These are phyloP conservation scores for Hirundichthys speculiger DNA, from an alignment of 2,113 vertebrate genomes.

Conservation along the genomic window DNA sequence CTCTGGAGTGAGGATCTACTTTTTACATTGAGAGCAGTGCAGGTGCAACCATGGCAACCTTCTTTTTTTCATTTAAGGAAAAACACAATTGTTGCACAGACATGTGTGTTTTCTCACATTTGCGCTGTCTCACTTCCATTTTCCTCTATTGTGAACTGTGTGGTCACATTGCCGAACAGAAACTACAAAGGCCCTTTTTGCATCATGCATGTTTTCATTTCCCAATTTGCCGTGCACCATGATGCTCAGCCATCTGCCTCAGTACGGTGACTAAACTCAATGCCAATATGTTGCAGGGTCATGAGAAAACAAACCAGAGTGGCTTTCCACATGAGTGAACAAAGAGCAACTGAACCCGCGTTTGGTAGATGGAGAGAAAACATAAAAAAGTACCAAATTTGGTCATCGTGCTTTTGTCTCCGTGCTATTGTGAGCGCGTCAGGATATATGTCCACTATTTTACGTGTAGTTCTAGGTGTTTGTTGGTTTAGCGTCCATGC, in stretches of 20 bases:
- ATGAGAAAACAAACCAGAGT: constrained; percentile 76
- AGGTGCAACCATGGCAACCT: constrained; percentile 47
- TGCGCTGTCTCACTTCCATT: not conserved
- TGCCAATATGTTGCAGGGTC: constrained; percentile 80
- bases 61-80: constrained; percentile 1
- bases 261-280: constrained; percentile 69
- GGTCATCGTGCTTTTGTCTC: constrained; percentile 10
- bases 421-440: not conserved
- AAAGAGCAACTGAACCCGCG: constrained; percentile 19
- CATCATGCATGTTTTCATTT: constrained; percentile 72
- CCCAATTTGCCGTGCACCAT: constrained; percentile 80
- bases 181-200: constrained; percentile 53
- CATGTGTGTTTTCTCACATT: constrained; percentile 4
- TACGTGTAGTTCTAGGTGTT: constrained; percentile 22
- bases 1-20: constrained; percentile 5
- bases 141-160: constrained; percentile 5
- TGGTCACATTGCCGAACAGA: constrained; percentile 51
- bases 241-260: constrained; percentile 84
- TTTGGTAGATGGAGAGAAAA: not conserved
- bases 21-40: constrained; percentile 17
- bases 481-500: constrained; percentile 43
- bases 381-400: not conserved
- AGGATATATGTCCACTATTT: not conserved
- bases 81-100: constrained; percentile 2
- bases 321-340: constrained; percentile 63